Conservation (phyloP, 2,888 invertebrate species). For the Subacronicta megacephala region DNA sequence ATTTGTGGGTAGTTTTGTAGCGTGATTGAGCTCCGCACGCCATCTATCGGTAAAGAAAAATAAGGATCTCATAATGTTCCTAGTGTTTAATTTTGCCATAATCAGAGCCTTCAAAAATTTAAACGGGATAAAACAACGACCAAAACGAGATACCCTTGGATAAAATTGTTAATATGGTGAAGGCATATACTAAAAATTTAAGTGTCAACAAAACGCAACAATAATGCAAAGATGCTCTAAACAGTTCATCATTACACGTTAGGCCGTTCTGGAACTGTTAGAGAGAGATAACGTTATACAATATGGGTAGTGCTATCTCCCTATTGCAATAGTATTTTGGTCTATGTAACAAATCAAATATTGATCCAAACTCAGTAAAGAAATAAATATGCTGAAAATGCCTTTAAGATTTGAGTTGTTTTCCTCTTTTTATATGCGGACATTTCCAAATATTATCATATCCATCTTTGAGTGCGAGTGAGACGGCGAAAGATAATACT, state of each 20-base stretch:
- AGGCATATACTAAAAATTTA: not conserved
- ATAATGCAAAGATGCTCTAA: conserved; percentile 29
- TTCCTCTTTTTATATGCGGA: too few species aligned
- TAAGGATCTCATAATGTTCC: conserved; percentile 23
- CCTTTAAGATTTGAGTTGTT: too few species aligned
- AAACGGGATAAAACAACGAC: too few species aligned
- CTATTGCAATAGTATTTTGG: not conserved
- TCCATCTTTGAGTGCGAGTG: too few species aligned
- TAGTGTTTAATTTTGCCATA: not conserved
- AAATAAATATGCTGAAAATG: not conserved
- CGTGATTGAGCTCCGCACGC: conserved; percentile 1
- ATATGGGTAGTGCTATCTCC: not conserved
- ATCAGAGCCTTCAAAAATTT: too few species aligned
- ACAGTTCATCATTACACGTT: too few species aligned
- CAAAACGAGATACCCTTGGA: too few species aligned
- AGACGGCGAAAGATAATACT: too few species aligned
- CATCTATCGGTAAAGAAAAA: conserved; percentile 21
- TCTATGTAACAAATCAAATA: not conserved
- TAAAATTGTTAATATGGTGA: too few species aligned
- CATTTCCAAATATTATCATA: too few species aligned
- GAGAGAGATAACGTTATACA: not conserved
- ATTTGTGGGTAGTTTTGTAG: conserved; percentile 14
- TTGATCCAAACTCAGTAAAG: not conserved
- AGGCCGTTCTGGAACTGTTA: too few species aligned
- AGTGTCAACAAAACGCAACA: conserved; percentile 5